Conservation (phyloP, 2,888 invertebrate genomes). For the Troides oblongomaculatus region DNA sequence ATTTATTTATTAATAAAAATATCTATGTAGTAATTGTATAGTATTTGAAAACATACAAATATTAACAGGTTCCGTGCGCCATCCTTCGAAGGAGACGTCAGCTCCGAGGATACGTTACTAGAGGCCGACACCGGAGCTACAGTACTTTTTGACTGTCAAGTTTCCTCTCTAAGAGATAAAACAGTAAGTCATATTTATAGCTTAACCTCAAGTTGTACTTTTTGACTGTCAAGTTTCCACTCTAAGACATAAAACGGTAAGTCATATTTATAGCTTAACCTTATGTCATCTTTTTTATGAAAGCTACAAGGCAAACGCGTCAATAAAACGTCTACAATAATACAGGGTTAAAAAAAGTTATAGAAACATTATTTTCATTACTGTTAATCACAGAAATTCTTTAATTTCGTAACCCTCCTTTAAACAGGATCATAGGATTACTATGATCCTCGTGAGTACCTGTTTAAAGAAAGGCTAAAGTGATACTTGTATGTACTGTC, state of each 20-base stretch:
- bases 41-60: background rate
- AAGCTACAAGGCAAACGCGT: too few relatives aligned
- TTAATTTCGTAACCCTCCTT: too few relatives aligned
- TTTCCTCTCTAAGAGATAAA: conserved; percentile 74
- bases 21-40: background rate
- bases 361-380: too few relatives aligned
- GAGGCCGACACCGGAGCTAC: conserved; percentile 75
- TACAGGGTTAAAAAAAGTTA: too few relatives aligned
- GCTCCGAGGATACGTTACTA: conserved; percentile 56
- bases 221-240: conserved; percentile 76
- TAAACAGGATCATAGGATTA: too few relatives aligned
- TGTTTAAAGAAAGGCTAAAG: too few relatives aligned
- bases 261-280: conserved; percentile 6
- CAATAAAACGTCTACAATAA: too few relatives aligned
- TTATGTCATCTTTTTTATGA: too few relatives aligned
- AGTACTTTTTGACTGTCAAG: conserved; percentile 74
- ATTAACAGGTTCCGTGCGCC: conserved; percentile 67
- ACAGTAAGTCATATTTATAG: conserved; percentile 49
- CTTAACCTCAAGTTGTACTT: conserved; percentile 43
- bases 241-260: conserved; percentile 74
- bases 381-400: too few relatives aligned
- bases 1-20: background rate
- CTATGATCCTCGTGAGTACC: too few relatives aligned
- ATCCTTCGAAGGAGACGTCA: conserved; percentile 64
- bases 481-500: too few relatives aligned